These are phyloP conservation scores for Triops cancriformis DNA, from an alignment of 1,140 invertebrate genomes.

Conservation along the genomic window DNA sequence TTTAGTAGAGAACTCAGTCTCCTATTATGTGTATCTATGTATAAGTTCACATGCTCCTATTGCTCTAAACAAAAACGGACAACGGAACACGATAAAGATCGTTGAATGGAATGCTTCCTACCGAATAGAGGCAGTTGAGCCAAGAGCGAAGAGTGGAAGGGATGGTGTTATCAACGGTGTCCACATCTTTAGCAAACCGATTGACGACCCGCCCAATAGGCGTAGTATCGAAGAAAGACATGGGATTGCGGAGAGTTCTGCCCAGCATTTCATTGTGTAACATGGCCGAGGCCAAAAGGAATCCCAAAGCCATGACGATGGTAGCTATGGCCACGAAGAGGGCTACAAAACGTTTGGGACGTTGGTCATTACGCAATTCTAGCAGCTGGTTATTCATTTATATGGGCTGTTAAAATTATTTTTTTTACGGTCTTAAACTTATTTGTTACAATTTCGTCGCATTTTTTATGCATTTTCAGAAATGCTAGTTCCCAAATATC, in stretches of 20 bases:
- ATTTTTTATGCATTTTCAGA: too few species aligned
- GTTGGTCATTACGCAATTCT: conserved; percentile 4
- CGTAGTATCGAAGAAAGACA: conserved; percentile 76
- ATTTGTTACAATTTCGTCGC: too few species aligned
- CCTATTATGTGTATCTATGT: too few species aligned
- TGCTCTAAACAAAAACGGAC: too few species aligned
- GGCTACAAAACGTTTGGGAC: conserved; percentile 34
- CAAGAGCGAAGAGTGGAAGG: conserved; percentile 43
- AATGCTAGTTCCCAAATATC: too few species aligned
- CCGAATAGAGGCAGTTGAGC: conserved; percentile 44
- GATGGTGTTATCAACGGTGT: conserved; percentile 60
- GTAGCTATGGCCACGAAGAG: conserved; percentile 36
- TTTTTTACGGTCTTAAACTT: background rate
- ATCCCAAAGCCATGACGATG: conserved; percentile 39
- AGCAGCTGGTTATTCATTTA: conserved; percentile 21
- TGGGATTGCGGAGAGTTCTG: conserved; percentile 52
- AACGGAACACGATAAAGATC: too few species aligned
- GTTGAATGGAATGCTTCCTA: conserved; percentile 36
- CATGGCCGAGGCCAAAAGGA: conserved; percentile 38
- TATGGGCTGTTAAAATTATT: background rate
- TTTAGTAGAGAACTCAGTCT: too few species aligned
- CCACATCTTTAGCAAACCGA: conserved; percentile 75
- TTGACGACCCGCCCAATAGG: conserved; percentile 75
- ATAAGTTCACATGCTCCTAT: too few species aligned
- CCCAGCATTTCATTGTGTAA: conserved; percentile 51